Percentiles rank a stretch among this genome's conserved stretches.
phyloP scores from a whole-genome alignment of 2,113 vertebrate genomes.

The Chloropsis hardwickii region DNA sequence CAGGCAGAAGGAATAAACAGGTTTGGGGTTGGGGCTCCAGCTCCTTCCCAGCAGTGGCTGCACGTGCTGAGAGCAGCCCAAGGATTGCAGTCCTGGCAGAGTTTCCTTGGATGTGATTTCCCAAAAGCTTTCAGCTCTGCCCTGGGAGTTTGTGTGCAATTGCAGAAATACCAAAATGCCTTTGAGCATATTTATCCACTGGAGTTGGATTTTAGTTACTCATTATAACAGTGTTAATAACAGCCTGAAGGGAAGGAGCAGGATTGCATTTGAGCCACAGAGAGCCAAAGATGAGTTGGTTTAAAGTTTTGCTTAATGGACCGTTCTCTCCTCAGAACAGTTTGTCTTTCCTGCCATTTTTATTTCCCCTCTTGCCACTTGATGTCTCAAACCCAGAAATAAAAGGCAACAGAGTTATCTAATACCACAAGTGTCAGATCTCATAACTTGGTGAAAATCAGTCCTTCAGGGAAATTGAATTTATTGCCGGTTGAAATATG shows the following conservation, averaged over 20 bases:
- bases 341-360: not conserved
- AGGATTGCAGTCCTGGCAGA: not conserved
- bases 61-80: not conserved
- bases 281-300: not conserved
- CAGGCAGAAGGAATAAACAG: not conserved
- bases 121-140: not conserved
- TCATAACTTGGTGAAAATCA: not conserved
- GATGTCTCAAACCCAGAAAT: not conserved
- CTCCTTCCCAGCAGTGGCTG: rapidly evolving
- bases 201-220: constrained; percentile 46
- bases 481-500: not conserved
- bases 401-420: not conserved
- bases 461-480: not conserved
- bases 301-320: constrained; percentile 16
- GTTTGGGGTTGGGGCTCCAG: not conserved
- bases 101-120: not conserved
- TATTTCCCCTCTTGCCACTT: not conserved
- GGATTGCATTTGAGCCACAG: not conserved
- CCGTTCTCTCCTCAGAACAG: not conserved
- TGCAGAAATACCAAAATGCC: constrained; percentile 26
- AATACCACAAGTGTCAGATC: not conserved
- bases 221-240: constrained; percentile 32
- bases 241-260: not conserved
- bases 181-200: not conserved
- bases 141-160: constrained; percentile 12